phyloP scores from a whole-genome alignment of 2,797 vertebrate genomes.

The Danionella dracula region DNA sequence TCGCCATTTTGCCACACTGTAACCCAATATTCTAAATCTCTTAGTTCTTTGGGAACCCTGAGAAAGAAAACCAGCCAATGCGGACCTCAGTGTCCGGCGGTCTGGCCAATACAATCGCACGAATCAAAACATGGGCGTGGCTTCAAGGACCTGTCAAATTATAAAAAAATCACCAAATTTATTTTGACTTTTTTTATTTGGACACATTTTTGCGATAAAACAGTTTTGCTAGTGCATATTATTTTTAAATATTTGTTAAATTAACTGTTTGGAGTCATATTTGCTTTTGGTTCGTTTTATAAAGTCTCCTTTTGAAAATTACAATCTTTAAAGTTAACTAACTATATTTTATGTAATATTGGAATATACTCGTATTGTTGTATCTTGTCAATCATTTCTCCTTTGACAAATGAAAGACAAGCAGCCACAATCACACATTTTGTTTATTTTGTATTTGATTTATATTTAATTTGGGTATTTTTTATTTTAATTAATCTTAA shows the following conservation, averaged over 20 bases:
- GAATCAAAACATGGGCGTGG: slow-evolving; percentile 69
- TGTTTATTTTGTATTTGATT: too few relatives aligned
- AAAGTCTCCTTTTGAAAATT: too few relatives aligned
- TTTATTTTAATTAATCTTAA: neutral
- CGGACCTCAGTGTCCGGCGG: slow-evolving; percentile 68
- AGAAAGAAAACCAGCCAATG: slow-evolving; percentile 78
- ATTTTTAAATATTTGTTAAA: too few relatives aligned
- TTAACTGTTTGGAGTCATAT: too few relatives aligned
- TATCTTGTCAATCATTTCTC: too few relatives aligned
- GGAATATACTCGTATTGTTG: too few relatives aligned
- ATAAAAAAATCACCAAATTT: slow-evolving; percentile 47
- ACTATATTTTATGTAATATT: too few relatives aligned
- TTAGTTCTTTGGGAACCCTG: slow-evolving; percentile 90
- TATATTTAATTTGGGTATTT: too few relatives aligned
- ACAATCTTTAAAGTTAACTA: too few relatives aligned
- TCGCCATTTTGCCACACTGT: slow-evolving; percentile 98
- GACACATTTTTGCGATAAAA: neutral
- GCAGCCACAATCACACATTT: too few relatives aligned
- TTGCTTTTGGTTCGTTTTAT: too few relatives aligned
- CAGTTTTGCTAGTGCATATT: neutral
- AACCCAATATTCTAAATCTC: slow-evolving; percentile 96
- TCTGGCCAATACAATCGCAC: slow-evolving; percentile 71
- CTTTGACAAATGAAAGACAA: too few relatives aligned
- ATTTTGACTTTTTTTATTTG: neutral
- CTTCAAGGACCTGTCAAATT: slow-evolving; percentile 82